These are phyloP conservation scores for Ceriagrion tenellum DNA, from an alignment of 2,888 invertebrate genomes.

Conservation along the genomic window DNA sequence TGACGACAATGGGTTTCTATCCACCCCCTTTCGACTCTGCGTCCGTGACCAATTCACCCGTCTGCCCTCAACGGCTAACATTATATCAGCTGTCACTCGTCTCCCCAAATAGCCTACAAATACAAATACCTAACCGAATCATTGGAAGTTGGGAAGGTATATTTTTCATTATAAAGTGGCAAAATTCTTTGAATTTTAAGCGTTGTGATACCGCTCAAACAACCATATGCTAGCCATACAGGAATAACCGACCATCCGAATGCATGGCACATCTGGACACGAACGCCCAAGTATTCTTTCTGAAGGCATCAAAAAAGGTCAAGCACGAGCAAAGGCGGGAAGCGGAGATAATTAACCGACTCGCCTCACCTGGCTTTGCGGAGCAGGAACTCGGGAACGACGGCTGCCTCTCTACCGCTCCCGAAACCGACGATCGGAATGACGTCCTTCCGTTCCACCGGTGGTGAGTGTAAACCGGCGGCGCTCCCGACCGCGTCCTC, in stretches of 20 bases:
- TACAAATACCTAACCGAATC: too few relatives aligned
- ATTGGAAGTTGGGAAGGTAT: too few relatives aligned
- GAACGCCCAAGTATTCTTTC: neutral
- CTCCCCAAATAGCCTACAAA: too few relatives aligned
- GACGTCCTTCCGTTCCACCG: neutral
- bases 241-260: neutral
- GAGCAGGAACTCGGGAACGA: neutral
- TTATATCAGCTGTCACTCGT: too few relatives aligned
- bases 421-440: neutral
- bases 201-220: too few relatives aligned
- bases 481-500: neutral
- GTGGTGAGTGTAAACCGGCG: neutral
- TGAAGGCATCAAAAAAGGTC: neutral
- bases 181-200: too few relatives aligned
- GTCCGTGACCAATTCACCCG: too few relatives aligned
- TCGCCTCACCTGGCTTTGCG: conserved; percentile 2
- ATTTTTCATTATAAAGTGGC: too few relatives aligned
- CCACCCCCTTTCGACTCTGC: too few relatives aligned
- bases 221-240: too few relatives aligned
- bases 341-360: neutral
- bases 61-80: too few relatives aligned
- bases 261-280: neutral
- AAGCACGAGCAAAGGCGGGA: neutral
- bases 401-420: neutral
- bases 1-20: too few relatives aligned